Conservation (phyloP, 2,888 invertebrate genomes). For the Yponomeuta evonymella region DNA sequence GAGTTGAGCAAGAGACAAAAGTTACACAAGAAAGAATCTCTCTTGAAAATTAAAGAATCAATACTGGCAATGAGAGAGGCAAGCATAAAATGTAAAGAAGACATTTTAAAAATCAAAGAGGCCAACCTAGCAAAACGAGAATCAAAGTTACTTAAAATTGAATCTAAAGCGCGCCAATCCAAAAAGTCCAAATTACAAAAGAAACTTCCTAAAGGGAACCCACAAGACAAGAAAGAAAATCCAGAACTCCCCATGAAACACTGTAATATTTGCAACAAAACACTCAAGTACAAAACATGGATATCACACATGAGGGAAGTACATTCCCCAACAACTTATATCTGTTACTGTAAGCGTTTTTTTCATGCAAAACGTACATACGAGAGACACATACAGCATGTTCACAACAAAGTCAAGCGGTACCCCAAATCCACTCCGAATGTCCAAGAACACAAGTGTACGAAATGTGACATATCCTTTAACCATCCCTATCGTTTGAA, state of each 20-base stretch:
- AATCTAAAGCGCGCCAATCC: background rate
- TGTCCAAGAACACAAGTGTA: constrained; percentile 23
- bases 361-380: constrained; percentile 25
- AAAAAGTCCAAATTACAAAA: background rate
- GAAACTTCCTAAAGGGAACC: background rate
- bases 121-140: background rate
- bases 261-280: constrained; percentile 2
- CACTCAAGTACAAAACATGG: constrained; percentile 28
- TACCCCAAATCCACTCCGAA: background rate
- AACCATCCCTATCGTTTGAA: constrained; percentile 23
- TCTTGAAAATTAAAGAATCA: background rate
- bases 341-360: constrained; percentile 19
- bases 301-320: constrained; percentile 28
- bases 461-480: constrained; percentile 27
- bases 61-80: background rate
- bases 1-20: background rate
- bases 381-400: constrained; percentile 22
- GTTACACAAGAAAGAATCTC: background rate
- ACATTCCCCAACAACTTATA: constrained; percentile 20
- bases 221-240: background rate
- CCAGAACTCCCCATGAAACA: background rate
- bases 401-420: background rate
- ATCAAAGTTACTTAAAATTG: background rate
- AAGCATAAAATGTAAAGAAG: background rate
- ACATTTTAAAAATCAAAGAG: constrained; percentile 2